These are phyloP conservation scores for Thalassophryne amazonica DNA, from an alignment of 2,797 vertebrate species.

Conservation along the genomic window DNA sequence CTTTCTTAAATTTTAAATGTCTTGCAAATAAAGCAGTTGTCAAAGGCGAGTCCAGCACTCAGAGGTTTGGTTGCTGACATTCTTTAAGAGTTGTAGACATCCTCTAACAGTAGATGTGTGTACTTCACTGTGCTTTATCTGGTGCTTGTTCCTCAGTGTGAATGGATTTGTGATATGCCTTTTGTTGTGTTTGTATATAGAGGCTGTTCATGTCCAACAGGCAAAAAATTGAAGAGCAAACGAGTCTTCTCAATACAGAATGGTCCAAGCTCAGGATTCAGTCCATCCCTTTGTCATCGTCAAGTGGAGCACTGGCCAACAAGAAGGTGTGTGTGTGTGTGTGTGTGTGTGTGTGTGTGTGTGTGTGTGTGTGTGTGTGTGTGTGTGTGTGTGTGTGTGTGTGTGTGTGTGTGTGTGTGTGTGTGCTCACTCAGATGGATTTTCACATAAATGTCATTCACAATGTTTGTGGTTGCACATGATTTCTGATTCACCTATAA, in stretches of 20 bases:
- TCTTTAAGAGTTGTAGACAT: no score
- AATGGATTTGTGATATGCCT: not conserved
- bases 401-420: not conserved
- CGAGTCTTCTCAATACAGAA: conserved; percentile 87
- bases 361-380: not conserved
- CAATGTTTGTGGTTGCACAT: conserved; percentile 6
- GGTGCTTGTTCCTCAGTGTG: not conserved
- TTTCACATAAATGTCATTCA: no score
- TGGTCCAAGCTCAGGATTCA: conserved; percentile 93
- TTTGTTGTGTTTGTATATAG: conserved; percentile 65
- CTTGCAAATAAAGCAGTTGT: no score
- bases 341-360: not conserved
- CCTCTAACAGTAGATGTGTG: not conserved
- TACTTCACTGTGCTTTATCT: not conserved
- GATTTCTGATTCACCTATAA: not conserved
- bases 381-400: not conserved
- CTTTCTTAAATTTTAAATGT: no score
- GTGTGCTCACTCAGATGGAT: no score
- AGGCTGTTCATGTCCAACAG: conserved; percentile 90
- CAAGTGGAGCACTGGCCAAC: conserved; percentile 78
- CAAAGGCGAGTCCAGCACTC: no score
- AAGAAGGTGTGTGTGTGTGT: conserved; percentile 82
- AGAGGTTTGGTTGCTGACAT: no score
- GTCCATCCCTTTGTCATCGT: conserved; percentile 83
- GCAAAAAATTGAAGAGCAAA: conserved; percentile 88